Conservation (phyloP, 2,113 vertebrate species). For the Hyperopisus bebe region DNA sequence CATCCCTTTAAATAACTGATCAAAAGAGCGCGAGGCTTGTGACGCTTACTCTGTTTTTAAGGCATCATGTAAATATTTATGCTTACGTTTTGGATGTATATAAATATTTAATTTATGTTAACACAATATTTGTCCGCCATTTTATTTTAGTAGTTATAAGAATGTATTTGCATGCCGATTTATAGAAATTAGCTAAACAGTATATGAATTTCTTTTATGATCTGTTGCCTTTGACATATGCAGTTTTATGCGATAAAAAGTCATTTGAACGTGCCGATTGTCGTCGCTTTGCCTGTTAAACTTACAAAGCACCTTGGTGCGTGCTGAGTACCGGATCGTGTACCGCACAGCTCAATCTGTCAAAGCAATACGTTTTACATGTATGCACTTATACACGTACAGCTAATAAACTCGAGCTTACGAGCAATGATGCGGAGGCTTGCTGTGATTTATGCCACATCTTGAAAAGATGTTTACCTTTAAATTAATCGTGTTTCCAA, state of each 20-base stretch:
- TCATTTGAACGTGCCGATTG: neutral
- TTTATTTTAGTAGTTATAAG: neutral
- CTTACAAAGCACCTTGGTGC: neutral
- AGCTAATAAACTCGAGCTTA: neutral
- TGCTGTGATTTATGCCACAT: constrained; percentile 10
- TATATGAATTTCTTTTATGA: neutral
- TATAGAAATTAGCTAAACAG: neutral
- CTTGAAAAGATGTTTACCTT: constrained; percentile 41
- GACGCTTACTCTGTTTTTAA: neutral
- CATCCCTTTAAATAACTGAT: neutral
- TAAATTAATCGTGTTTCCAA: constrained; percentile 41
- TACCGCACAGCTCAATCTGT: neutral
- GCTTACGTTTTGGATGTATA: neutral
- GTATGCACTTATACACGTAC: constrained; percentile 15
- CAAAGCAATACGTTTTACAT: neutral
- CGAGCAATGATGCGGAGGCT: neutral
- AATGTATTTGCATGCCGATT: neutral
- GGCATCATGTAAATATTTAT: neutral
- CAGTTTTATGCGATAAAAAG: neutral
- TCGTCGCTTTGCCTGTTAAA: neutral
- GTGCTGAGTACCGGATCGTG: neutral
- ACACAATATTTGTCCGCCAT: neutral
- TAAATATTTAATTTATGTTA: neutral
- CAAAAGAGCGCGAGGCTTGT: neutral
- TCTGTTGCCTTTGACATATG: neutral